Evolutionary conservation across 2,113 vertebrate species (phyloP), one percentile per base, ranked within the genome.

Genomic region (Rattus rattus): DNA sequence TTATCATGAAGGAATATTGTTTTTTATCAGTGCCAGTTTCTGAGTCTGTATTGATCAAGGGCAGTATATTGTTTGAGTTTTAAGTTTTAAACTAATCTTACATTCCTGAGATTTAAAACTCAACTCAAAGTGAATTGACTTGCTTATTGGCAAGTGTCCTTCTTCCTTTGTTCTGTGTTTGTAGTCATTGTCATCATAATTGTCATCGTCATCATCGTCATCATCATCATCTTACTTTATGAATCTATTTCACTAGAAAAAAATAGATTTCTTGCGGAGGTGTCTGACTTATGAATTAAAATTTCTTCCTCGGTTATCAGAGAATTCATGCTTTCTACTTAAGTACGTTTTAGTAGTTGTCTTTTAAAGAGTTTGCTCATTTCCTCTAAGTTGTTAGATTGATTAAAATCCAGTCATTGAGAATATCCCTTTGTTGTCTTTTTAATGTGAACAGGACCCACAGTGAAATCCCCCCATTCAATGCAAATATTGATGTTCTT

Each of bases 401-500:
- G 54, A 93, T 69, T 80, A 24, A 79, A 93, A 93, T 84, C 88
- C 39, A 88, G n/a, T 77, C 49, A 94, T 83, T 94, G n/a, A 73
- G 24, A 80, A 80, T 79, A 94, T 76, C 47, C 3, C 12, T 26
- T 88, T 70, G 39, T 91, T 89, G n/a, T 79, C 22, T 26, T 95
- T 90, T 94, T 91, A 61, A 83, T 63, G 43, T 59, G 16, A 54
- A 9, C 90, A 56, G 8, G 39, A 72, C 10, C 26, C 69, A 63
- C 16, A 47, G 28, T 86, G 59, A 81, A 92, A 92, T 47, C 24
- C 7, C 65, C 56, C 85, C 69, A 75, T 93, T 91, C 47, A 73
- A 36, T 80, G 56, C 43, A 88, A 91, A 93, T 93, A 91, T 8
- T 91, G 54, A 9, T 77, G 19, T 85, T 84, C 67, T 95, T 65